Evolutionary conservation across 1,140 invertebrate genomes (phyloP), one percentile per base, ranked within the genome.

Genomic region (Atopsyche davidsoni): DNA sequence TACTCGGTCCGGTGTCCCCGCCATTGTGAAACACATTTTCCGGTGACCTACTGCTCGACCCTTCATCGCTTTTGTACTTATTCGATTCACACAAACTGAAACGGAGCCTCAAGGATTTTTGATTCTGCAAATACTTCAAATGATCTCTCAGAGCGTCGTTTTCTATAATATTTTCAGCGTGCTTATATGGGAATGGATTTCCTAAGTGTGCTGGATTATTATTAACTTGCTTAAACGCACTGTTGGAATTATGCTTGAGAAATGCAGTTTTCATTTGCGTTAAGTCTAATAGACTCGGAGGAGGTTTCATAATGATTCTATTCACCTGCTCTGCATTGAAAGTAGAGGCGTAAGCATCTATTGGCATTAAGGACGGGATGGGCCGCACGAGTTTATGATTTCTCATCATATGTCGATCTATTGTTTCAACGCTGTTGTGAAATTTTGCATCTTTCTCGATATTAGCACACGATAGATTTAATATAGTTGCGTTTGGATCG

Each of bases 341-440:
- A 28, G 21, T 35, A n/a, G 39, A 18, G 1, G 23, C 11, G 9
- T 49, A 18, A 45, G 23, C 17, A 25, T 48, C 38, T 18, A 57
- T 51, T 3, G 55, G 51, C 51, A 57, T 57, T 18, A 57, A 16
- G 3, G 51, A 57, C 16, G 55, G 55, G 21, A 57, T 57, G 2
- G 51, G 55, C 7, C 49, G 25, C 11, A 54, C 39, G 7, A 57
- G 13, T 43, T 53, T 57, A 21, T 57, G 38, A 22, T 53, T 48
- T 25, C 25, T 49, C 14, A 21, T 6, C 11, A 11, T 34, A 34
- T 28, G 25, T 18, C 19, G 4, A 11, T 6, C 11, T 41, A 9
- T 41, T 21, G 10, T 14, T 18, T 19, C 25, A 28, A n/a, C 7
- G 7, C 13, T 28, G 25, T 13, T 28, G 7, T 28, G 25, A 9